Base-by-base conservation (phyloP, 2,797 vertebrate species). In the Anguilla megastoma region DNA sequence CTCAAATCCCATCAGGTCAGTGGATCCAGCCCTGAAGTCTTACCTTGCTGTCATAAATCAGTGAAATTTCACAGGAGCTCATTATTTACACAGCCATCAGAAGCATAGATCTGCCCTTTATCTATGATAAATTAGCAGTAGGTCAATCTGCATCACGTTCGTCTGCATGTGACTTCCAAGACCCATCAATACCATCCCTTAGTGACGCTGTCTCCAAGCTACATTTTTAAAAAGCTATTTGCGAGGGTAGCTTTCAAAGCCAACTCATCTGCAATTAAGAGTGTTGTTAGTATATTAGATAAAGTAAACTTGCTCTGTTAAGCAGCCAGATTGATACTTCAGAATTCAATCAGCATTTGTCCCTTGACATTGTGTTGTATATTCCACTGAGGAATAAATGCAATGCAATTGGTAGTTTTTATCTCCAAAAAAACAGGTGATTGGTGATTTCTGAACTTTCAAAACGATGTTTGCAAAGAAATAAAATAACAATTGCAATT, bases 71-170 rank as follows among this genome's bases (percentile, higher is more conserved):
- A 45, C 63, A 48, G 21, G 71, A 88, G 27, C 87, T 87, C 76
- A 84, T 87, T 84, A 87, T 87, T 87, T 87, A 87, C 79, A 48
- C 83, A 80, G 41, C 84, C 87, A 88, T 79, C 56, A 80, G 33
- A 63, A 69, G 85, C 54, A 91, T 92, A 89, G 91, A 93, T 92
- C 88, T 84, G 80, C 87, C 89, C 89, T 89, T 91, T 91, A 88
- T 89, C 90, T 89, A 45, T 91, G 92, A 91, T 91, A 89, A 91
- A 91, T 91, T 88, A 91, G 91, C 91, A 85, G 54, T 18, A 66
- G 87, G 85, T 74, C 63, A 60, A 85, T 66, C 50, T 21, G 76
- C 86, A 66, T 58, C 89, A 86, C 63, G 86, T 87, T 86, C 84
- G 88, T 90, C 86, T 90, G 89, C 88, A 86, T 93, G 85, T 91